Conservation (phyloP, 2,113 vertebrate genomes). For the Sphyrna mokarran region DNA sequence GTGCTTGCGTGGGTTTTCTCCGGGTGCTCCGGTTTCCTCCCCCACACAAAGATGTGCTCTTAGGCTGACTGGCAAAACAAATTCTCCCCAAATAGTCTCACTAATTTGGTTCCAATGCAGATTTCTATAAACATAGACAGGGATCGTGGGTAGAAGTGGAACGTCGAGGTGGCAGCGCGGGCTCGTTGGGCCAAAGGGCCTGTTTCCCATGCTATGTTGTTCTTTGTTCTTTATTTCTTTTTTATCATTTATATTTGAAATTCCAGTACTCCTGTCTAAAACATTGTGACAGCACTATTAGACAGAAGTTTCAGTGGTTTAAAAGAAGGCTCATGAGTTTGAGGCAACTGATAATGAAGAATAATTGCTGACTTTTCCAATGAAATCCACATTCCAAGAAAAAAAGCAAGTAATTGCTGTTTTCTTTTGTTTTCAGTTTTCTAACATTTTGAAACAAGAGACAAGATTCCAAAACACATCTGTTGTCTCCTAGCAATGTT, state of each 20-base stretch:
- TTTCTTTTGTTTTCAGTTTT: neutral
- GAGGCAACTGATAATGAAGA: neutral
- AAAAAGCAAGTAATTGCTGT: neutral
- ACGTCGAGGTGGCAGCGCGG: no score
- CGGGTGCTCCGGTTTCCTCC: no score
- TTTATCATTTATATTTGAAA: neutral
- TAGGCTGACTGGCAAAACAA: no score
- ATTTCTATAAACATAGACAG: no score
- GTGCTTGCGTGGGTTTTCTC: no score
- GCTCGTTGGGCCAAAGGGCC: no score
- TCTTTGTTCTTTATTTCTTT: no score
- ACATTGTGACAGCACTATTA: neutral
- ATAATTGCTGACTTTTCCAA: neutral
- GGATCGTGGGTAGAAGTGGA: no score
- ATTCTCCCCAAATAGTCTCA: no score
- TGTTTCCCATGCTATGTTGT: no score
- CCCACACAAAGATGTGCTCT: no score
- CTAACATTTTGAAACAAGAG: neutral
- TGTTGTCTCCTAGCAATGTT: neutral
- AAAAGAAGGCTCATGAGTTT: neutral
- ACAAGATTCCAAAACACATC: neutral
- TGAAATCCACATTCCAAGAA: neutral
- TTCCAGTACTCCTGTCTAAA: neutral
- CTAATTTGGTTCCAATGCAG: no score
- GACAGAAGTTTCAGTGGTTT: neutral